Base-by-base conservation (phyloP, 1,140 invertebrate species). In the Cyphomyrmex costatus region DNA sequence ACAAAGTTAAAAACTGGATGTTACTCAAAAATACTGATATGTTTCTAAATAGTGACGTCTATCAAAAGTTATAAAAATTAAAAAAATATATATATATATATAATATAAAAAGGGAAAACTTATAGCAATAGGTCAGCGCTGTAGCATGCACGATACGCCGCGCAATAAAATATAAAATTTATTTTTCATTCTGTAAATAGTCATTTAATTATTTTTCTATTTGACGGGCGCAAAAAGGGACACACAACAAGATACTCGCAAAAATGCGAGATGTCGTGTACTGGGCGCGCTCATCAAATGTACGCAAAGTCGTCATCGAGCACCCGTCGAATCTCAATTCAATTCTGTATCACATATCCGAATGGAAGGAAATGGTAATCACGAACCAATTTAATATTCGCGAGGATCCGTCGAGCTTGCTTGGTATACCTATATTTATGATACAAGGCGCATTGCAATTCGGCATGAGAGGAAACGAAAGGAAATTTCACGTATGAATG, bases 161-260 rank as follows among this genome's bases (percentile, higher is more conserved):
- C 42, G 10, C 51, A 27, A 21, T 61, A 24, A 80, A 70, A 36
- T 71, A 74, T 85, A 86, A 58, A 46, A 87, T 87, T 92, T 89
- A 92, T 93, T 92, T 91, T 89, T 85, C 92, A 92, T 91, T 89
- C 88, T 92, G 90, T 92, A 94, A 93, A 94, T 93, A 93, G 88
- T 86, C 91, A 93, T 93, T 92, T 91, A 93, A 91, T 93, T 93
- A 92, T 93, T 93, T 93, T 92, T 93, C 90, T 93, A 93, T 92
- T 92, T 93, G 87, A 91, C 87, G 84, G 86, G 71, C 82, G 77
- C 88, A 19, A 63, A 53, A 24, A 76, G 60, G 27, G 51, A 65
- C 21, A 33, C 56, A 70, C 68, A 27, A 14, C 27, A 36, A 30
- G 53, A 60, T 10, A 24, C 16, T 56, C 21, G 65, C 21, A 14